Evolutionary conservation across 2,113 vertebrate genomes (phyloP), one percentile per base, ranked within the genome.

Genomic region (Ctenodactylus gundi): DNA sequence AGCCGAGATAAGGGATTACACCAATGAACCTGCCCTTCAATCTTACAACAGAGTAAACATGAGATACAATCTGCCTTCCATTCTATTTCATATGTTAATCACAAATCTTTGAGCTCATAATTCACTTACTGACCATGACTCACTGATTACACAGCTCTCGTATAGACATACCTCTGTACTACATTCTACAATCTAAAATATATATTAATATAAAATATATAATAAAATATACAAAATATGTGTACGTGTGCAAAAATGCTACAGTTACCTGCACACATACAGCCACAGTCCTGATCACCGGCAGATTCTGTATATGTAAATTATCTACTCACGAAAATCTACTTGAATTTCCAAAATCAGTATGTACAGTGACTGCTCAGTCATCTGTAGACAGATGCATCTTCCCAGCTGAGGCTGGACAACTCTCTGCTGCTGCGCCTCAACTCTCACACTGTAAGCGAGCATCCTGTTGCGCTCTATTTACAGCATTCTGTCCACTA

Each of bases 201-300:
- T n/a, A n/a, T n/a, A n/a, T n/a, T n/a, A n/a, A n/a, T n/a, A n/a
- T n/a, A n/a, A n/a, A n/a, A n/a, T n/a, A n/a, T n/a, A n/a, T n/a
- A n/a, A n/a, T n/a, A n/a, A n/a, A n/a, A n/a, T n/a, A n/a, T n/a
- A n/a, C n/a, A 18, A 65, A 49, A 57, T 7, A 20, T 9, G 13
- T 23, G 17, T 13, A 10, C 14, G 46, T 81, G 67, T 46, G 55
- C 4, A 82, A 7, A 75, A 14, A 20, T 8, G 0, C 14, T 31
- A 44, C 4, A 7, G 57, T 1, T 36, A 29, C 17, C 12, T n/a
- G 9, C 13, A 23, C 7, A 31, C 6, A 2, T 25, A 25, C 7
- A 60, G 21, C 23, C 7, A n/a, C n/a, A 6, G 31, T 75, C 64
- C 55, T 83, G 51, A 34, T 75, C 21, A 46, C 2, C 15, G 18